phyloP scores from a whole-genome alignment of 2,113 vertebrate genomes.

The Carollia perspicillata region DNA sequence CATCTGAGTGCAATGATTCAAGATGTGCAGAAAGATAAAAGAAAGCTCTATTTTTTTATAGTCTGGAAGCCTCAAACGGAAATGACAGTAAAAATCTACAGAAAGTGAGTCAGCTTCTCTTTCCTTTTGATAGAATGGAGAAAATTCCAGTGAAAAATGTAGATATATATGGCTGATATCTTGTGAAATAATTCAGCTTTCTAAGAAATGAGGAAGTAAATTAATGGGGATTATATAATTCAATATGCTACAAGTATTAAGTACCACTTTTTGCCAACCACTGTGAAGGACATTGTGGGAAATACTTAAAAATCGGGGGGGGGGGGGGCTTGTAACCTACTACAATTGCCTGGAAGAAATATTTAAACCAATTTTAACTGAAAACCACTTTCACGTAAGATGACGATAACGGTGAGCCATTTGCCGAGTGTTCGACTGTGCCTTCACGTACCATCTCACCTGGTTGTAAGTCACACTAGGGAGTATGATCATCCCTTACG shows the following conservation, averaged over 20 bases:
- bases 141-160: background rate
- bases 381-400: background rate
- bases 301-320: background rate
- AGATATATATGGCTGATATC: background rate
- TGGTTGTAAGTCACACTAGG: background rate
- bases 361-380: background rate
- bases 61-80: background rate
- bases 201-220: background rate
- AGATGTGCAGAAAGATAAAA: background rate
- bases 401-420: background rate
- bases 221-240: background rate
- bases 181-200: background rate
- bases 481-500: background rate
- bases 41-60: background rate
- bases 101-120: background rate
- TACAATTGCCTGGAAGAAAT: background rate
- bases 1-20: background rate
- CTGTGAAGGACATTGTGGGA: background rate
- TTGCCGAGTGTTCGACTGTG: fast-evolving
- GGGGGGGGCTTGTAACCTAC: background rate
- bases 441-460: background rate
- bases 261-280: background rate
- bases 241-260: background rate
- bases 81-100: constrained; percentile 6
- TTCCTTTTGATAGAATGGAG: background rate